Evolutionary conservation across 2,797 vertebrate species (phyloP), one percentile per base, ranked within the genome.

Genomic region (Scarus forsteni): DNA sequence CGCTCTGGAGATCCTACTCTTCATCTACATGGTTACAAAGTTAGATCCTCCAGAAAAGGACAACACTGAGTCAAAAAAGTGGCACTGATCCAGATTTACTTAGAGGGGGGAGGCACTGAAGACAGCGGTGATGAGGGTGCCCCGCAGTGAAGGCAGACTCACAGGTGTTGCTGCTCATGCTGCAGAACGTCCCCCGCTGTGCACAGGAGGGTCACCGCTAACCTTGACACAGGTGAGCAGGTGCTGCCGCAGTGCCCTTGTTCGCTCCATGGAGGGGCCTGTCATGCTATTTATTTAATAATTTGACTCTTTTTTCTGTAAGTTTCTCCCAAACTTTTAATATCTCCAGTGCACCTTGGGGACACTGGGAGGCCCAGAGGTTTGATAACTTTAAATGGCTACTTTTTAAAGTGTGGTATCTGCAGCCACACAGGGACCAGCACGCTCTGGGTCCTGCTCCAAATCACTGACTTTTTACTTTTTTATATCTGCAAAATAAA

Each of bases 331-430:
- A 52, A 88, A 90, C 87, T 91, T 90, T 88, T 89, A 88, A 87
- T 90, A 89, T 86, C 75, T 84, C 78, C 57, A 1, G 40, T 71
- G 85, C 1, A 55, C 84, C 80, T 44, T 60, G 6, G 88, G 85
- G 88, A 83, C 67, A 64, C 81, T 59, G 75, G 6, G 67, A 84
- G 85, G 85, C 88, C 81, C 90, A 75, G 53, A 73, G 85, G 83
- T 86, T 87, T 89, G 88, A 89, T 90, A 91, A 84, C 73, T 89
- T 84, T 73, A 87, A 89, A 89, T 62, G 60, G 52, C 60, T 81
- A 76, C 81, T 89, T 91, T 86, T 80, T 80, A 85, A 86, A 89
- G 77, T 72, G 80, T 77, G 80, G 90, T 90, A 90, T 90, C 86
- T 88, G 81, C 85, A 77, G 81, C 81, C 71, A 79, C 72, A 82